Base-by-base conservation (phyloP, 2,113 vertebrate genomes). In the Nymphicus hollandicus region DNA sequence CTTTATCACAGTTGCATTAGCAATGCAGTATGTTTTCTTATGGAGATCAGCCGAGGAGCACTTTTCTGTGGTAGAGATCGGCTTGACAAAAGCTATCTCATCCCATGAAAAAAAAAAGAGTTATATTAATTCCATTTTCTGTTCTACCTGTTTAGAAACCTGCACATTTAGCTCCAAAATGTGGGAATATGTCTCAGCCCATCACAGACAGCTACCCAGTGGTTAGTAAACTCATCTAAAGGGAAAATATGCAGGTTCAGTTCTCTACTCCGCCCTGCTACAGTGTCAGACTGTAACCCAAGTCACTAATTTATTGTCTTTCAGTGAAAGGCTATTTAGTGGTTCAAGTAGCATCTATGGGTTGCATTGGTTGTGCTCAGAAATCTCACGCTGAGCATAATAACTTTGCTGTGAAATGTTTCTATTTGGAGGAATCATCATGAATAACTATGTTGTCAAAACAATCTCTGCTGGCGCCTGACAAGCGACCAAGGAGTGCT, bases 401-500 rank as follows among this genome's bases (percentile, higher is more conserved):
- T 31, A 47, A 76, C 17, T 94, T 79, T 69, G 35, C 81, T 52
- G 56, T 89, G 39, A 89, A 94, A 82, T 9, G 41, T 70, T 93
- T 83, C 80, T 29, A 6, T 83, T 88, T 58, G 46, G 50, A 61
- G 60, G 46, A 86, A 55, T 79, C 61, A 41, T 93, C 10, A 14
- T 44, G 72, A 88, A 91, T 61, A 66, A 47, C n/a, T 55, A 2
- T 70, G 80, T 88, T 91, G 79, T 87, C 88, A 94, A 81, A 89
- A 91, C 91, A 95, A 52, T 44, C 86, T 86, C 95, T 76, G 86
- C 82, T 69, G 80, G 74, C 0, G 2, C 50, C 91, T 90, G 76
- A 83, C 0, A 1, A 77, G 80, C 3, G 1, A 76, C 81, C 73
- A 28, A 79, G 63, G 65, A 81, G 50, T 69, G 85, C 49, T 91